phyloP scores from a whole-genome alignment of 1,140 invertebrate species.

The Pseudomyrmex cubaensis region DNA sequence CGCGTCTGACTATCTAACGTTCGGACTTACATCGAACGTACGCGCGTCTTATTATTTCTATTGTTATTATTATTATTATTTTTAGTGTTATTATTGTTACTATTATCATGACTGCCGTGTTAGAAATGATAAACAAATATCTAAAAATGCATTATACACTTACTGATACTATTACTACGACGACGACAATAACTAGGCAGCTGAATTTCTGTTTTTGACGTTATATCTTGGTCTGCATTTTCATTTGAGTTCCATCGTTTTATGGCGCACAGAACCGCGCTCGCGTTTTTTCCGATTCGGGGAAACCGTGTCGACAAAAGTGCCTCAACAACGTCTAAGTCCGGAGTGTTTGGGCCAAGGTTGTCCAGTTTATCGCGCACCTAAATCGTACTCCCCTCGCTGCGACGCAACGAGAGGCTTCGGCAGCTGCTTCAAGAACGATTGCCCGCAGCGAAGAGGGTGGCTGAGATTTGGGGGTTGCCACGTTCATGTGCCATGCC shows the following conservation, averaged over 20 bases:
- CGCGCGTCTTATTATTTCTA: slow-evolving; percentile 11
- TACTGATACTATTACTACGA: slow-evolving; percentile 15
- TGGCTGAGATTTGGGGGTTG: too few relatives aligned
- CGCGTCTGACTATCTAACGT: slow-evolving; percentile 15
- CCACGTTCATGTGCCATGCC: too few relatives aligned
- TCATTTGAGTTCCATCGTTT: slow-evolving; percentile 69
- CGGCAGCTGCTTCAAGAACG: too few relatives aligned
- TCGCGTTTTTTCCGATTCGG: not conserved
- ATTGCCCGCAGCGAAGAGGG: too few relatives aligned
- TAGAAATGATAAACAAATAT: too few relatives aligned
- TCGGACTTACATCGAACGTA: slow-evolving; percentile 29
- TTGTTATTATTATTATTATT: not conserved
- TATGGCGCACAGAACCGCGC: slow-evolving; percentile 35
- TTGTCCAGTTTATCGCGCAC: too few relatives aligned
- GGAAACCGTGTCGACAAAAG: slow-evolving; percentile 12
- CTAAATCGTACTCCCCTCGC: too few relatives aligned
- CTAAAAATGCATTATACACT: not conserved
- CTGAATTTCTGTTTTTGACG: slow-evolving; percentile 49
- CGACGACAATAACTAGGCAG: slow-evolving; percentile 18
- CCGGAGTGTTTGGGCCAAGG: too few relatives aligned
- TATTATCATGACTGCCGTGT: too few relatives aligned
- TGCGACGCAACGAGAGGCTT: too few relatives aligned
- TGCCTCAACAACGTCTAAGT: slow-evolving; percentile 20
- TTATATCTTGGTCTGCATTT: slow-evolving; percentile 72
- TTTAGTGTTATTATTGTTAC: slow-evolving; percentile 1